Evolutionary conservation across 1,140 invertebrate species (phyloP).

Genomic region (Bombus pyrosoma): DNA sequence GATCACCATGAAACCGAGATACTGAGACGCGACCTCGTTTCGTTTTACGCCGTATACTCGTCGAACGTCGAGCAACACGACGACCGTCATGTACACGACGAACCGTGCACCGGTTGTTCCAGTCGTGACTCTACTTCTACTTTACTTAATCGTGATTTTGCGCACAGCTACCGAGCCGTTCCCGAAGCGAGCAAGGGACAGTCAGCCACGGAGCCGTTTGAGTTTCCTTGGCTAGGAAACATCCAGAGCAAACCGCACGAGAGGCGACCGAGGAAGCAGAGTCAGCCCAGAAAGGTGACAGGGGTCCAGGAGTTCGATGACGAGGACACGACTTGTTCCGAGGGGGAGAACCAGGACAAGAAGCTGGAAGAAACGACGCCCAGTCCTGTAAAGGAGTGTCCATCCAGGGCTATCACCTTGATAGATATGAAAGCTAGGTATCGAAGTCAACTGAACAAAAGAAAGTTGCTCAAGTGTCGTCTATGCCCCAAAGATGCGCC

Average conservation of each 20-base stretch:
- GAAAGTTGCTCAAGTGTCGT: conserved; percentile 58
- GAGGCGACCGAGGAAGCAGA: conserved; percentile 79
- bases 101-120: not conserved
- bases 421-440: conserved; percentile 25
- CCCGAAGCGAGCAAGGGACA: not conserved
- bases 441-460: no score
- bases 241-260: conserved; percentile 6
- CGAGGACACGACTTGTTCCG: not conserved
- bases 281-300: conserved; percentile 77
- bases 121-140: not conserved
- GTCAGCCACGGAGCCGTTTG: not conserved
- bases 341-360: not conserved
- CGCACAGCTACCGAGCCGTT: conserved; percentile 25
- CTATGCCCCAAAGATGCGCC: conserved; percentile 58
- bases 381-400: rapidly evolving
- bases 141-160: conserved; percentile 59
- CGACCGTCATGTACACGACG: not conserved
- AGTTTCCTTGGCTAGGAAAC: not conserved
- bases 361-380: not conserved
- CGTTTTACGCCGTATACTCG: not conserved
- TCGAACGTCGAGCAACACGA: not conserved
- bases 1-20: conserved; percentile 12
- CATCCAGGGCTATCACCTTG: no score
- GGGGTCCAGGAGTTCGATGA: conserved; percentile 36
- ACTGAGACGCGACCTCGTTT: conserved; percentile 1